A percentile compares a stretch with the other conserved stretches of the same genome.
Evolutionary conservation across 2,113 vertebrate genomes (phyloP).

Genomic region (Myrmecophaga tridactyla): DNA sequence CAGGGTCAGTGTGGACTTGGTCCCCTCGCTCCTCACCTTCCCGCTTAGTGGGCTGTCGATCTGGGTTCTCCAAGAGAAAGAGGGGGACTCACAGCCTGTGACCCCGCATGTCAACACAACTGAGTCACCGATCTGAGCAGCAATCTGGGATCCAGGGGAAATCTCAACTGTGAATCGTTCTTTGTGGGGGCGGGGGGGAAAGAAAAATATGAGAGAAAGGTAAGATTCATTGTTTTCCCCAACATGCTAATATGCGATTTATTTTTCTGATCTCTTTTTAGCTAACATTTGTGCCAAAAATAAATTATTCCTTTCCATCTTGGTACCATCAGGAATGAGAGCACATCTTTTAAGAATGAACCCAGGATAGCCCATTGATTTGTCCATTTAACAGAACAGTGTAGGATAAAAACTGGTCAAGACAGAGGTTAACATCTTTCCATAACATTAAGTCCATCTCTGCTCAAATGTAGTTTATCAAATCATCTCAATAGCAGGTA

Average conservation of each 20-base stretch:
- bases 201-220: neutral
- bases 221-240: conserved; percentile 11
- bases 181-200: too few relatives aligned
- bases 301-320: neutral
- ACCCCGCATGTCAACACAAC: conserved; percentile 74
- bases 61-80: conserved; percentile 83
- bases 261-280: neutral
- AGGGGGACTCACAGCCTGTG: conserved; percentile 78
- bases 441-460: neutral
- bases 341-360: neutral
- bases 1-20: conserved; percentile 79
- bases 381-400: neutral
- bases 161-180: conserved; percentile 59
- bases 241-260: neutral
- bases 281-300: neutral
- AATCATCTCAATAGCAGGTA: neutral
- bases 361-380: neutral
- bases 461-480: neutral
- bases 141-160: conserved; percentile 29
- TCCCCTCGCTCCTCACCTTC: neutral
- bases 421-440: neutral
- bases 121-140: conserved; percentile 70
- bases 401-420: neutral
- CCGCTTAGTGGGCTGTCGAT: conserved; percentile 79
- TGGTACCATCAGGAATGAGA: neutral